Evolutionary conservation across 2,888 invertebrate genomes (phyloP), one percentile per base, ranked within the genome.

Genomic region (Blera fallax): DNA sequence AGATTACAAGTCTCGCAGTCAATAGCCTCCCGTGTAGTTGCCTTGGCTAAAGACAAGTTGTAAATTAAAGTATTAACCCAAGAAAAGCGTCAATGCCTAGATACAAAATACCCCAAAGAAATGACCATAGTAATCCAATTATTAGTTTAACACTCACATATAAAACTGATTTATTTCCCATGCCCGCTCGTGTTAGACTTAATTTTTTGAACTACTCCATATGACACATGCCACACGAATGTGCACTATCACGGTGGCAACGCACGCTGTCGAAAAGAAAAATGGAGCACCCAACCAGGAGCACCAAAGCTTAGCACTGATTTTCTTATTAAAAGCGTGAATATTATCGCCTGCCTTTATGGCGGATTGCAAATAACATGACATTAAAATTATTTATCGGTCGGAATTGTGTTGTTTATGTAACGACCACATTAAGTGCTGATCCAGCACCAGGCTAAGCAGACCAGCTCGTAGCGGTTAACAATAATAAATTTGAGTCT

Each of bases 221-320:
- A 79, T 84, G 84, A 84, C 84, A 84, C 84, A 84, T 54, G 80
- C 74, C 80, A 84, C 50, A 84, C 80, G 74, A 80, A 74, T 79
- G 79, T 34, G 37, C 50, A 34, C 78, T 54, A 84, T 80, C 80
- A 80, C 84, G 80, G 84, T 84, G 84, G 79, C 84, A 84, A 72
- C 32, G 56, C 74, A 50, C 54, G 74, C 80, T 80, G 84, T 84
- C 84, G 24, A 27, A 43, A 79, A 70, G 84, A 84, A 84, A 84
- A 70, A 84, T 80, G 74, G 79, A 84, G 64, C 84, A 84, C 69
- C 74, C 32, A 69, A 45, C 79, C 37, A 43, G 69, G 79, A 64
- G 73, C 79, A 65, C 69, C 32, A 43, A 64, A 70, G 69, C 54
- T 62, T 14, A 56, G 16, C 52, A 69, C 27, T 43, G 67, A 74